These are phyloP conservation scores for Cuniculus paca DNA, from an alignment of 2,797 vertebrate genomes.

Conservation along the genomic window DNA sequence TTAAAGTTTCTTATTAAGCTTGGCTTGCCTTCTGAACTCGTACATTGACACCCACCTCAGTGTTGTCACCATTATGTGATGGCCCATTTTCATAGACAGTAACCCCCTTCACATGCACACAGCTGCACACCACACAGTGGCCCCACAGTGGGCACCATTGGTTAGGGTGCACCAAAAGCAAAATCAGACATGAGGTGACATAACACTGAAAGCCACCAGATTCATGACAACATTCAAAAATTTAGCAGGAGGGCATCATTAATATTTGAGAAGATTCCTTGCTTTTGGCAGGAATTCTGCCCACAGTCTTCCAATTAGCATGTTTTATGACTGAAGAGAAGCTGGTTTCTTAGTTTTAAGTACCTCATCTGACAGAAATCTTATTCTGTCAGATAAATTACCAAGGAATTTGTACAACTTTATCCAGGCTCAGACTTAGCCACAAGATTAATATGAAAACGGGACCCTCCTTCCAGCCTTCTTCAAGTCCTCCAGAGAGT, in stretches of 20 bases:
- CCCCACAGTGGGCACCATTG: neutral
- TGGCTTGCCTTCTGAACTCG: neutral
- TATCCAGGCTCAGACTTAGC: slow-evolving; percentile 66
- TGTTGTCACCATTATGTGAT: neutral
- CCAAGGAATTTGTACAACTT: slow-evolving; percentile 79
- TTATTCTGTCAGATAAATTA: slow-evolving; percentile 81
- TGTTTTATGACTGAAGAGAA: slow-evolving; percentile 82
- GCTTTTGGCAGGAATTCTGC: slow-evolving; percentile 79
- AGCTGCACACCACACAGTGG: neutral
- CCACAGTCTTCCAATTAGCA: slow-evolving; percentile 79
- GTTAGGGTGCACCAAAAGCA: slow-evolving; percentile 66
- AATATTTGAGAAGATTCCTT: slow-evolving; percentile 87
- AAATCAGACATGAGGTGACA: slow-evolving; percentile 80
- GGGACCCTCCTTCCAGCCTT: slow-evolving; percentile 51
- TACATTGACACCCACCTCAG: neutral
- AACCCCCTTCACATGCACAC: neutral
- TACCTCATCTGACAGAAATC: slow-evolving; percentile 70
- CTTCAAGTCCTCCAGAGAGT: slow-evolving; percentile 72
- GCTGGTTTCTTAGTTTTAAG: slow-evolving; percentile 70
- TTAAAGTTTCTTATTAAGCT: neutral
- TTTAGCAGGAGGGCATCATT: slow-evolving; percentile 84
- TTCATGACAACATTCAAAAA: slow-evolving; percentile 76
- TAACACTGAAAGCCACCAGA: slow-evolving; percentile 83
- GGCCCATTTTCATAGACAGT: neutral
- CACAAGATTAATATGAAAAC: slow-evolving; percentile 75